Evolutionary conservation across 1,140 invertebrate species (phyloP).

Genomic region (Thrips palmi): DNA sequence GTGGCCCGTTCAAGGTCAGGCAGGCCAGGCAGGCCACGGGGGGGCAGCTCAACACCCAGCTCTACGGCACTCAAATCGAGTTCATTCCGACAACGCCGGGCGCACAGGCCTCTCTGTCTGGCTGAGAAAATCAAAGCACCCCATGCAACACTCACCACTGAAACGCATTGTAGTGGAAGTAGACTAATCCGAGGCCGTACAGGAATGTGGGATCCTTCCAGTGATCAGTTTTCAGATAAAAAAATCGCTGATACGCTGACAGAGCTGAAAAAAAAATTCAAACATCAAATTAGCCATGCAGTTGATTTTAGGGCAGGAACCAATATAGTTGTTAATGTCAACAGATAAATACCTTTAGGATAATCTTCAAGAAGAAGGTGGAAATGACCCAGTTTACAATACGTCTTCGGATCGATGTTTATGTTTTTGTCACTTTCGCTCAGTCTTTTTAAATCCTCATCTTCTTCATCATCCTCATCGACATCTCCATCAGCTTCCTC

Average conservation of each 20-base stretch:
- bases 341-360: slow-evolving; percentile 49
- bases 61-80: too few species aligned
- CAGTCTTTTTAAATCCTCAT: slow-evolving; percentile 7
- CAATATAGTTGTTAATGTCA: background rate
- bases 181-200: slow-evolving; percentile 84
- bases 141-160: slow-evolving; percentile 62
- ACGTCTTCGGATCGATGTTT: slow-evolving; percentile 73
- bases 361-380: slow-evolving; percentile 80
- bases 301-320: background rate
- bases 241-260: slow-evolving; percentile 89
- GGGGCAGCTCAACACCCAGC: too few species aligned
- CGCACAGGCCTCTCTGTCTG: too few species aligned
- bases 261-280: slow-evolving; percentile 48
- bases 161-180: slow-evolving; percentile 89
- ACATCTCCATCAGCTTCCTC: slow-evolving; percentile 1
- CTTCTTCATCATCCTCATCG: slow-evolving; percentile 12
- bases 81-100: too few species aligned
- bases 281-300: background rate
- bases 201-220: slow-evolving; percentile 84
- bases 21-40: too few species aligned
- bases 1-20: too few species aligned
- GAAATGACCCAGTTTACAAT: slow-evolving; percentile 86
- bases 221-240: slow-evolving; percentile 53
- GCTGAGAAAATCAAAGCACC: slow-evolving; percentile 7
- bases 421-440: slow-evolving; percentile 33